Evolutionary conservation across 2,797 vertebrate genomes (phyloP), one percentile per base, ranked within the genome.

Genomic region (Stomatorhinus walkeri): DNA sequence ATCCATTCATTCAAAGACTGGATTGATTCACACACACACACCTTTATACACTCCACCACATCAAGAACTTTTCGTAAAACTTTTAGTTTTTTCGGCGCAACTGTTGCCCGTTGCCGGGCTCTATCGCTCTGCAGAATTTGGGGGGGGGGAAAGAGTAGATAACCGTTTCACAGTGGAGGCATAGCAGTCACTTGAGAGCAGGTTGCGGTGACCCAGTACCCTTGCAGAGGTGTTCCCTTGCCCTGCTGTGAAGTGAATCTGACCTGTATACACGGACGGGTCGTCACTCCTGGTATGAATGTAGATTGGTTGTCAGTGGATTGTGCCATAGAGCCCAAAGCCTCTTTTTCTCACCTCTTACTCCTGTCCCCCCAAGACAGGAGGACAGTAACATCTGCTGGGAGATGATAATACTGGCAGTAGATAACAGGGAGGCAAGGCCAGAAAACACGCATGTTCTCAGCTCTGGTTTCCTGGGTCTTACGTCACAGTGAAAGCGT

Each of bases 371-470:
- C 88, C 76, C 28, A 89, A 91, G 90, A 32, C 10, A 28, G 61
- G 10, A 32, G 64, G 64, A 68, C 10, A 68, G 72, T 89, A 87
- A 89, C 91, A 91, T 92, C 92, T 91, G 91, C 91, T 91, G 90
- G 90, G 91, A 90, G 90, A 59, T 51, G 92, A 83, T 84, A 86
- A 64, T 86, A 87, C 43, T 49, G 28, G 68, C 68, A 79, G 79
- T 68, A 16, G 68, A 85, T n/a, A 56, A 84, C 85, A 43, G 85
- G 16, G 85, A 59, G 16, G 52, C 24, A 56, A 51, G 16, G 52
- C 51, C 16, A n/a, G 54, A 28, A 84, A 88, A 61, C 81, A 68
- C 64, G 32, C 64, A 36, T 16, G 40, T 46, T 49, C n/a, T 12
- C n/a, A 48, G 79, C 56, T 61, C 32, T 89, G 54, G 24, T 46